Percentiles rank a stretch among this genome's conserved stretches.
Evolutionary conservation across 2,113 vertebrate species (phyloP).

Genomic region (Prionailurus bengalensis): DNA sequence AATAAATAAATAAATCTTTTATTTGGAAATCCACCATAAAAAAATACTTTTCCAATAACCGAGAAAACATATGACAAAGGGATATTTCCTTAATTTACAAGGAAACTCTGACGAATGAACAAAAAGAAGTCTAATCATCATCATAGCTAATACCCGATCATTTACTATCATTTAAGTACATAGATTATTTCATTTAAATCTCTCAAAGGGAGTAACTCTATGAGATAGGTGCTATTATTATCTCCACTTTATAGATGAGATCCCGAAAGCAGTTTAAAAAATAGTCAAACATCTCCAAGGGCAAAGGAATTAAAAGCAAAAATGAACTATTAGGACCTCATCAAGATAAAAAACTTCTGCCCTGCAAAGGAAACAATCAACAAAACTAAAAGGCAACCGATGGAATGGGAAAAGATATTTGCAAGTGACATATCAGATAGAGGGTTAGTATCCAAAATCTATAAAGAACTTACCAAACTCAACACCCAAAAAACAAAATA

Average conservation of each 20-base stretch:
- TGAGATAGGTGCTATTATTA: background rate
- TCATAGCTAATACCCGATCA: background rate
- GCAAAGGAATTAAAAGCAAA: too few species aligned
- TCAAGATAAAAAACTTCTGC: too few species aligned
- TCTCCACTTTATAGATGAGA: background rate
- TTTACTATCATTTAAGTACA: background rate
- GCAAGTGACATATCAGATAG: too few species aligned
- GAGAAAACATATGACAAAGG: background rate
- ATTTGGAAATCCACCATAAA: background rate
- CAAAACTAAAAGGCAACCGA: too few species aligned
- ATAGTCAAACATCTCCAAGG: too few species aligned
- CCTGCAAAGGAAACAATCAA: too few species aligned
- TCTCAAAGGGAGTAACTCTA: background rate
- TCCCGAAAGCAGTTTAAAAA: background rate
- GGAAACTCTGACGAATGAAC: background rate
- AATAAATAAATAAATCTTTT: background rate
- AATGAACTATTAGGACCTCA: too few species aligned
- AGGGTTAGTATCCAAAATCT: too few species aligned
- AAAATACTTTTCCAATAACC: background rate
- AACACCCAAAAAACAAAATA: too few species aligned
- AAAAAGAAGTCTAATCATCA: background rate
- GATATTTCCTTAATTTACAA: constrained; percentile 19
- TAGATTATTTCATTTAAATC: background rate
- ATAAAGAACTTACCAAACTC: too few species aligned
- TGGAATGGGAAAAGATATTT: too few species aligned